phyloP scores from a whole-genome alignment of 2,888 invertebrate species.

The Deilephila porcellus region DNA sequence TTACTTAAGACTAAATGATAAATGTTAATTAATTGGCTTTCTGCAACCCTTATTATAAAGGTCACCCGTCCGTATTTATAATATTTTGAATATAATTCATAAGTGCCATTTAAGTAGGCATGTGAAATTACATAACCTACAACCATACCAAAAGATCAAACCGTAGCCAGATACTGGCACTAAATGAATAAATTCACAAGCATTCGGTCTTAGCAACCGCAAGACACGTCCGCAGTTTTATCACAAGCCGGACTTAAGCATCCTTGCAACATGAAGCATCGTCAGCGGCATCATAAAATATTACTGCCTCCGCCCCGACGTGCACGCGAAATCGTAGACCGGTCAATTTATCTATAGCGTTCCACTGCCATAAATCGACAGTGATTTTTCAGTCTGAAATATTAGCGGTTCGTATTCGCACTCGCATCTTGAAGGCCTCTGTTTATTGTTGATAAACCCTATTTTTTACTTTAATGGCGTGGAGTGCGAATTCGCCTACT shows the following conservation, averaged over 20 bases:
- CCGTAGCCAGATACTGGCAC: not conserved
- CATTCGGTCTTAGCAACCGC: not conserved
- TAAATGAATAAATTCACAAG: not conserved
- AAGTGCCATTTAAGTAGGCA: no score
- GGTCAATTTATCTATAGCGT: slow-evolving; percentile 72
- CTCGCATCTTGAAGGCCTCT: slow-evolving; percentile 62
- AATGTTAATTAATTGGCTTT: no score
- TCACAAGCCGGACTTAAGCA: slow-evolving; percentile 20
- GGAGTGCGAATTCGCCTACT: not conserved
- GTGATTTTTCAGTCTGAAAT: slow-evolving; percentile 73
- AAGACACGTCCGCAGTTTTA: not conserved
- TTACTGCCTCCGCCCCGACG: slow-evolving; percentile 37
- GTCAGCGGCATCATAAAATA: slow-evolving; percentile 40
- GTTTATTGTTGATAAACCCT: slow-evolving; percentile 65
- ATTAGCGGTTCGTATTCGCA: slow-evolving; percentile 68
- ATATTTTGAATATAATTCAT: no score
- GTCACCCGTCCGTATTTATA: no score
- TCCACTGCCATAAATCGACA: slow-evolving; percentile 72
- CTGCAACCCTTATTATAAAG: no score
- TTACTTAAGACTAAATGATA: no score
- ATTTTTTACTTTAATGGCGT: slow-evolving; percentile 30
- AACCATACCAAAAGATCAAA: no score
- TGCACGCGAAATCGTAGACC: slow-evolving; percentile 52
- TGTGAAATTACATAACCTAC: no score
- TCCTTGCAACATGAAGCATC: slow-evolving; percentile 24